Conservation (phyloP, 1,140 invertebrate genomes). For the Acyrthosiphon pisum region DNA sequence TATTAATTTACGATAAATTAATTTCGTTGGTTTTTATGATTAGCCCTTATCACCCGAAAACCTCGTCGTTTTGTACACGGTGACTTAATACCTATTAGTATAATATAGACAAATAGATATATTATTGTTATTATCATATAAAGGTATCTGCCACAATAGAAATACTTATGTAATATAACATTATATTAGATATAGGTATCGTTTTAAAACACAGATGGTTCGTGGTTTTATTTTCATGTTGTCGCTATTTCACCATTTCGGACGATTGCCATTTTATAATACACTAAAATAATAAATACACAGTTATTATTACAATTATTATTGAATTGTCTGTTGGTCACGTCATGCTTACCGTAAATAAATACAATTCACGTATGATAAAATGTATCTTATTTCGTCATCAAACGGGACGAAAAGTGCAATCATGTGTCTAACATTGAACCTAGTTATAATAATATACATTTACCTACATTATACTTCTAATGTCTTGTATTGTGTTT, state of each 20-base stretch:
- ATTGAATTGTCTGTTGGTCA: background rate
- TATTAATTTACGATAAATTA: constrained; percentile 1
- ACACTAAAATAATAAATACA: background rate
- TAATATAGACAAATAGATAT: background rate
- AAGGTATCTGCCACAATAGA: background rate
- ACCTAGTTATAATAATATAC: background rate
- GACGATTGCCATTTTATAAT: background rate
- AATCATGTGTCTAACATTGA: background rate
- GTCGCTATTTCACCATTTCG: background rate
- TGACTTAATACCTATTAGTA: background rate
- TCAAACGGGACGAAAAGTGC: background rate
- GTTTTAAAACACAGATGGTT: background rate
- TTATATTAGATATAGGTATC: no score
- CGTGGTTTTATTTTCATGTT: background rate
- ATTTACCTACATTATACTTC: background rate
- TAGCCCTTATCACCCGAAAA: background rate
- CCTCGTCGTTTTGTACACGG: background rate
- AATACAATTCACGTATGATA: background rate
- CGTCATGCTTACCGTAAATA: background rate
- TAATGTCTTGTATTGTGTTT: background rate
- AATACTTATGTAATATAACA: background rate
- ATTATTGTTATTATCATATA: background rate
- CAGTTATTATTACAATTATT: background rate
- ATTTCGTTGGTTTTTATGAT: constrained; percentile 19
- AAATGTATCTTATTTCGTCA: background rate